These are phyloP conservation scores for Tauraco hartlaubi DNA, from an alignment of 2,797 vertebrate species.

Conservation along the genomic window DNA sequence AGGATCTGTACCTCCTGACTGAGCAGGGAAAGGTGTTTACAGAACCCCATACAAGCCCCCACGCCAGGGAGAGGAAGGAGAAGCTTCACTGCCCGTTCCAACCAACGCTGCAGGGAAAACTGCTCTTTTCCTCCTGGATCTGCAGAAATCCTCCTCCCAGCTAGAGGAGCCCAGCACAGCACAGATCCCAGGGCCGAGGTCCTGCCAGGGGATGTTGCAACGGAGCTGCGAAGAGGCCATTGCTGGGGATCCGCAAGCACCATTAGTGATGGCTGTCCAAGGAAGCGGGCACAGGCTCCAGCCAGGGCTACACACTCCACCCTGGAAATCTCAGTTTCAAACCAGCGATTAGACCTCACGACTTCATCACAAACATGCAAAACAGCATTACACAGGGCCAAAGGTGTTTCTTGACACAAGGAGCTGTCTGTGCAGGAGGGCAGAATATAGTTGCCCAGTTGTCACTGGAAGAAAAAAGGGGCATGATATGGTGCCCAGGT, in stretches of 20 bases:
- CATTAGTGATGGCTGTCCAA: fast-evolving
- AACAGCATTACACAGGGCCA: background rate
- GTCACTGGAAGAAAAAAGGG: background rate
- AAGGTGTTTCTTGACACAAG: fast-evolving
- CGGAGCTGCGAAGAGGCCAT: background rate
- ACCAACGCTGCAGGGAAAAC: background rate
- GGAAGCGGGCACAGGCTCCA: background rate
- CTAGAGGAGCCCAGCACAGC: background rate
- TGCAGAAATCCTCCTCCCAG: background rate
- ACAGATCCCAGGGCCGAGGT: background rate
- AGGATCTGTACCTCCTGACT: fast-evolving
- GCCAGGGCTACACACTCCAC: background rate
- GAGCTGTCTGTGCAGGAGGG: background rate
- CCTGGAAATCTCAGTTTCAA: background rate
- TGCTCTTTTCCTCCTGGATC: background rate
- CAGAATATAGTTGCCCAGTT: background rate
- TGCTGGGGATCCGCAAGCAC: background rate
- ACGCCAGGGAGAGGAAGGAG: background rate
- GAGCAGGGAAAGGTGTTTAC: background rate
- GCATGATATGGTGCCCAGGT: background rate
- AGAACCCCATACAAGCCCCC: fast-evolving
- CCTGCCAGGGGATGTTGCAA: slow-evolving; percentile 56
- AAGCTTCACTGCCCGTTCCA: background rate
- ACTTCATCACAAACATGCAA: background rate
- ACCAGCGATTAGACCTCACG: fast-evolving